Evolutionary conservation across 2,888 invertebrate species (phyloP), one percentile per base, ranked within the genome.

Genomic region (Sacculina carcini): DNA sequence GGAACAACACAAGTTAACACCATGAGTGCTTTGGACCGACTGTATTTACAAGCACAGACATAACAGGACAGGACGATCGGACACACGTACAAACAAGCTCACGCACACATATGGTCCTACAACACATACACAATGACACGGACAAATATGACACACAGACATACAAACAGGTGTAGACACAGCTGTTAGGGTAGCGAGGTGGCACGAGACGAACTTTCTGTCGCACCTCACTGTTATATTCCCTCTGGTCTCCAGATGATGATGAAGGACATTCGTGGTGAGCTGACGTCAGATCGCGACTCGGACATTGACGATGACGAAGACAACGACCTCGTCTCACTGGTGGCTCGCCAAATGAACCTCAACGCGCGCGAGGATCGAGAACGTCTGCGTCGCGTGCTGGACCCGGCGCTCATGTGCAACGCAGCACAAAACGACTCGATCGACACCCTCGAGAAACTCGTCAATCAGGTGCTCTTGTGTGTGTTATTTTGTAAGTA

Each of bases 191-290:
- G 19, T 42, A 19, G 12, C 10, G 10, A 42, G 19, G 19, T 14
- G 10, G 14, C 2, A 42, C n/a, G 14, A 21, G 21, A 14, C 21
- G n/a, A 42, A 42, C 21, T n/a, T 19, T 19, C 14, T 16, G n/a
- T 2, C 2, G 21, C n/a, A 14, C 21, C 16, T 2, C 14, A n/a
- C 14, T 2, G n/a, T 4, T 48, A 14, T 9, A 28, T 10, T 46
- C 19, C 48, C 46, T 2, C 2, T 28, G 3, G 4, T 1, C 49
- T 3, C 28, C 63, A 80, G 76, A 78, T 82, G 75, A 76, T 87
- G 73, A 70, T 73, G 55, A 72, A 71, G 1, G 82, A 78, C 62
- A 68, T 87, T 31, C 71, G 86, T 47, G 87, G 87, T 1, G 87
- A 87, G 64, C 63, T 87, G 58, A 81, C 82, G 0, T 64, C 69